Conservation (phyloP, 2,113 vertebrate genomes). For the Coptodon bakossiorum region DNA sequence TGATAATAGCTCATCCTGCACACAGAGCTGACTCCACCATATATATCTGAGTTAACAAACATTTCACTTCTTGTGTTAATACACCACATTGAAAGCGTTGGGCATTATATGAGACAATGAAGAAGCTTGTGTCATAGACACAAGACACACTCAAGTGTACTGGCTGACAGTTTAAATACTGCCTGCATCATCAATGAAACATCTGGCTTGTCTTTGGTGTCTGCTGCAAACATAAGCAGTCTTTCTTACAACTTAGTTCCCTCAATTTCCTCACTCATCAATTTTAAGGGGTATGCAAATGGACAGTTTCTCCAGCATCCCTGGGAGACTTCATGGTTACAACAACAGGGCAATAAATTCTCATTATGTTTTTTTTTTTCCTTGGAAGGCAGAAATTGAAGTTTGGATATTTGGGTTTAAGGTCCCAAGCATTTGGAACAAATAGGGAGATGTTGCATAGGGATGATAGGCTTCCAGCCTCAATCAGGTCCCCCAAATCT, state of each 20-base stretch:
- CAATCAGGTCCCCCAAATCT: constrained; percentile 6
- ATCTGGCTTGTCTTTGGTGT: constrained; percentile 42
- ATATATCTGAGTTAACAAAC: constrained; percentile 54
- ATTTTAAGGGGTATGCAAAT: constrained; percentile 55
- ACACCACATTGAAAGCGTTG: constrained; percentile 20
- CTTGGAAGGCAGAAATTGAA: constrained; percentile 43
- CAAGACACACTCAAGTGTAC: background rate
- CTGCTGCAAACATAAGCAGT: background rate
- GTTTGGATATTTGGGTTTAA: constrained; percentile 54
- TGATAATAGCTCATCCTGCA: constrained; percentile 49
- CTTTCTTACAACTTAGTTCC: constrained; percentile 19
- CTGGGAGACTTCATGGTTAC: constrained; percentile 20
- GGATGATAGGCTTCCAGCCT: constrained; percentile 27
- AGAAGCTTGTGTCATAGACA: constrained; percentile 19
- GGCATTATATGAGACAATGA: constrained; percentile 10
- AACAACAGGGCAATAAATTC: constrained; percentile 59
- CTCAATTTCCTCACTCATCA: constrained; percentile 48
- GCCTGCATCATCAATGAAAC: constrained; percentile 32
- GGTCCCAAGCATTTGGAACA: constrained; percentile 61
- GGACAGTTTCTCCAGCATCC: constrained; percentile 15
- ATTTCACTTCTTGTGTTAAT: constrained; percentile 37
- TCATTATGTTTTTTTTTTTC: constrained; percentile 54
- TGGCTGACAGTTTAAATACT: constrained; percentile 38
- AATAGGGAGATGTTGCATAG: constrained; percentile 47
- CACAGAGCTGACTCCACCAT: constrained; percentile 35